A percentile compares a stretch with the other conserved stretches of the same genome.
Conservation (phyloP, 2,797 vertebrate genomes). For the Molossus alvarezi region DNA sequence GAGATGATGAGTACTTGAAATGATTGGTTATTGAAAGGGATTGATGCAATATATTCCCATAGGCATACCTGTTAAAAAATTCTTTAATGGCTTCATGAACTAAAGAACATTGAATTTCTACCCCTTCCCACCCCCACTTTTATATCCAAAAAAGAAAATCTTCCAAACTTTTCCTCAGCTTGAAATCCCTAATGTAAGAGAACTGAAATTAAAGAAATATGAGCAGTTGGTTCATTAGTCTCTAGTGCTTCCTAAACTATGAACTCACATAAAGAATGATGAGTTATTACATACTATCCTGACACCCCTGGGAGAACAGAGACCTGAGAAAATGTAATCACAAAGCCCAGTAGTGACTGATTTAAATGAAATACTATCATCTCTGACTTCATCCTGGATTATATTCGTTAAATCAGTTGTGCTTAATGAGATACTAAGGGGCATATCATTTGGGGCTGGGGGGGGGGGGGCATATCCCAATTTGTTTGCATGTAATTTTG, state of each 20-base stretch:
- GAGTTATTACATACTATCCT: constrained; percentile 39
- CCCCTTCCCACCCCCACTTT: background rate
- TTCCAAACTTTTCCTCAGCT: background rate
- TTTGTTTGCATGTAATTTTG: constrained; percentile 16
- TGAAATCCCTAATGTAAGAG: constrained; percentile 2
- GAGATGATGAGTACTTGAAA: background rate
- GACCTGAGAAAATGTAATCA: constrained; percentile 10
- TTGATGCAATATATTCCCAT: background rate
- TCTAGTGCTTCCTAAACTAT: background rate
- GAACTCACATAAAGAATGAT: constrained; percentile 37
- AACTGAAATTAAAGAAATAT: background rate
- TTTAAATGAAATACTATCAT: constrained; percentile 36
- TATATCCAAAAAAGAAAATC: background rate
- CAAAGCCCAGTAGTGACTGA: background rate
- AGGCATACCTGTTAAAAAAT: background rate
- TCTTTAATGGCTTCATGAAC: background rate
- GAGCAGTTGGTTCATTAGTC: constrained; percentile 19
- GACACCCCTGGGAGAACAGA: background rate
- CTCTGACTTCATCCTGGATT: constrained; percentile 16
- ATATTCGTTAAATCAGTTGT: background rate
- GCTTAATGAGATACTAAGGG: constrained; percentile 7
- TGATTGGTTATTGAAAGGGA: background rate
- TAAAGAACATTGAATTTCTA: constrained; percentile 1
- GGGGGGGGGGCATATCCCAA: background rate
- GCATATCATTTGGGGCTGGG: too few species aligned